phyloP scores from a whole-genome alignment of 2,113 vertebrate species.

The Ptilorrhoa leucosticta region DNA sequence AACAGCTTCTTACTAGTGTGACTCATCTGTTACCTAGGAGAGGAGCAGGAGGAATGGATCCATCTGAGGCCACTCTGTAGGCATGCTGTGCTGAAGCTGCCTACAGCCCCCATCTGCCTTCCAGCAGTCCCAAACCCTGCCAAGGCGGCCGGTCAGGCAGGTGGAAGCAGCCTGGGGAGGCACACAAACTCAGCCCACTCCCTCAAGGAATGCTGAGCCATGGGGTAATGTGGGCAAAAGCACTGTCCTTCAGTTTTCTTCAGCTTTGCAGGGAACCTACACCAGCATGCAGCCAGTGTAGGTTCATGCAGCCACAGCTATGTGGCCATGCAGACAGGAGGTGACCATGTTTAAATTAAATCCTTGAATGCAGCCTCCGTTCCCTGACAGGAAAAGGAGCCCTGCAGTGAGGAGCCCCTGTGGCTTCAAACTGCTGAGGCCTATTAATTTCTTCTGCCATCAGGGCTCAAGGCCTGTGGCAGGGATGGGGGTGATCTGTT shows the following conservation, averaged over 20 bases:
- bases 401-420: neutral
- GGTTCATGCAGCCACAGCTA: neutral
- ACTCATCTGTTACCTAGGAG: slow-evolving; percentile 58
- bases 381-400: neutral
- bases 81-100: neutral
- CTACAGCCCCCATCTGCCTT: slow-evolving; percentile 51
- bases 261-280: neutral
- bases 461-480: neutral
- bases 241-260: neutral
- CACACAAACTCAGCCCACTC: neutral
- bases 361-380: neutral
- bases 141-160: neutral
- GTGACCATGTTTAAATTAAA: neutral
- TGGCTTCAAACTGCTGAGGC: neutral
- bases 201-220: neutral
- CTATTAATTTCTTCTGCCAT: neutral
- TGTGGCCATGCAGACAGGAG: neutral
- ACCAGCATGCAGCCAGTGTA: neutral
- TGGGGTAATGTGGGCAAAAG: neutral
- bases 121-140: neutral
- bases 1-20: neutral
- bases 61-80: slow-evolving; percentile 10
- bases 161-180: neutral
- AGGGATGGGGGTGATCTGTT: neutral
- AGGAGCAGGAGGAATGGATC: slow-evolving; percentile 11